phyloP scores from a whole-genome alignment of 2,888 invertebrate genomes.

The Macrostomum cliftonense region DNA sequence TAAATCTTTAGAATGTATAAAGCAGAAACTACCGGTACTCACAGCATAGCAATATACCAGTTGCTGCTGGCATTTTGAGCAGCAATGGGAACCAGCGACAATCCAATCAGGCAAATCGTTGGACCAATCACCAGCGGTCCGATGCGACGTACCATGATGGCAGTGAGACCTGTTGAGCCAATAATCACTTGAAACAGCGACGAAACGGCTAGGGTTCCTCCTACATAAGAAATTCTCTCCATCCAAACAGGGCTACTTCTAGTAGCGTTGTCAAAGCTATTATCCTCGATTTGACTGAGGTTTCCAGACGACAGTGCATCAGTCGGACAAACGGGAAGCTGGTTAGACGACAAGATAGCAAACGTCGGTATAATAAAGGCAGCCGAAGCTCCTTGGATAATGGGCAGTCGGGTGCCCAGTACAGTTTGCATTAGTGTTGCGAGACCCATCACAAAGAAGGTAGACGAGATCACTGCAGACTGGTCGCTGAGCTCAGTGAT shows the following conservation, averaged over 20 bases:
- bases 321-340: no score
- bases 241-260: no score
- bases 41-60: conserved; percentile 65
- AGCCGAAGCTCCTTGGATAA: conserved; percentile 29
- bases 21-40: no score
- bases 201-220: conserved; percentile 61
- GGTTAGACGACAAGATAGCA: conserved; percentile 17
- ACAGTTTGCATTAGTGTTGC: conserved; percentile 31
- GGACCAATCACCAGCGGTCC: conserved; percentile 67
- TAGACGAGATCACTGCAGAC: conserved; percentile 29
- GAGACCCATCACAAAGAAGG: conserved; percentile 35
- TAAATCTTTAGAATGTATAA: no score
- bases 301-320: no score
- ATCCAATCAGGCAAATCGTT: conserved; percentile 60
- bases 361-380: conserved; percentile 25
- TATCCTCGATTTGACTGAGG: no score
- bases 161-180: conserved; percentile 53
- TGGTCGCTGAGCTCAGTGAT: conserved; percentile 43
- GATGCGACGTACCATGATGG: conserved; percentile 53
- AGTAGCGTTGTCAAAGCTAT: no score
- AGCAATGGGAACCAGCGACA: conserved; percentile 65
- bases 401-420: conserved; percentile 29
- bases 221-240: no score
- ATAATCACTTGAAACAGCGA: conserved; percentile 56
- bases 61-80: conserved; percentile 58